Evolutionary conservation across 1,140 invertebrate species (phyloP).

Genomic region (Plectrocnemia conspersa): DNA sequence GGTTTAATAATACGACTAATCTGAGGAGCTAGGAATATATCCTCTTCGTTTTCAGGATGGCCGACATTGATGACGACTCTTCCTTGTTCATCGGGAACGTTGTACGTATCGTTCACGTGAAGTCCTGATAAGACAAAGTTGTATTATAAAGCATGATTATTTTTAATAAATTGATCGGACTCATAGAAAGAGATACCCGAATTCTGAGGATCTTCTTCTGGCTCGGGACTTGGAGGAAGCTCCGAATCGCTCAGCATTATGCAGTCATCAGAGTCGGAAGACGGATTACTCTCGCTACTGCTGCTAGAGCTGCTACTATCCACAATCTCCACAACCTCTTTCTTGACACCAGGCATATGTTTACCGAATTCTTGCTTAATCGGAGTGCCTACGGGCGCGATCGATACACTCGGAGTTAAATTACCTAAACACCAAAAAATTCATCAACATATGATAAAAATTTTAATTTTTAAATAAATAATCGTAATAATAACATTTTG

Average conservation of each 20-base stretch:
- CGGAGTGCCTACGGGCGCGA: constrained; percentile 49
- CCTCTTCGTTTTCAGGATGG: constrained; percentile 88
- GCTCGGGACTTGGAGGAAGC: constrained; percentile 54
- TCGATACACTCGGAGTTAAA: constrained; percentile 52
- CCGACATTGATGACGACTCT: constrained; percentile 92
- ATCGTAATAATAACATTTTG: constrained; percentile 17
- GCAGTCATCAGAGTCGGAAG: constrained; percentile 72
- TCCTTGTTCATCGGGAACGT: constrained; percentile 86
- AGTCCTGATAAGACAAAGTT: constrained; percentile 52
- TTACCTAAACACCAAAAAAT: constrained; percentile 35
- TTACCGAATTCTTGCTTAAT: constrained; percentile 37
- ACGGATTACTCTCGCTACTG: constrained; percentile 47
- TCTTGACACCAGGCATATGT: constrained; percentile 28
- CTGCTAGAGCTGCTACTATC: constrained; percentile 61
- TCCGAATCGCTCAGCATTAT: constrained; percentile 72
- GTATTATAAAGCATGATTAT: background rate
- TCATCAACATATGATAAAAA: background rate
- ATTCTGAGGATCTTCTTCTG: constrained; percentile 58
- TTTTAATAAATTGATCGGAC: background rate
- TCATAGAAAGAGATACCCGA: constrained; percentile 42
- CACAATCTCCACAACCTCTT: constrained; percentile 59
- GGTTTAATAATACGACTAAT: constrained; percentile 91
- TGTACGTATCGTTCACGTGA: constrained; percentile 88
- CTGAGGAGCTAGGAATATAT: constrained; percentile 90
- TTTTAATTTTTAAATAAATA: constrained; percentile 1